phyloP scores from a whole-genome alignment of 2,888 invertebrate genomes.

The Polydrusus cervinus region DNA sequence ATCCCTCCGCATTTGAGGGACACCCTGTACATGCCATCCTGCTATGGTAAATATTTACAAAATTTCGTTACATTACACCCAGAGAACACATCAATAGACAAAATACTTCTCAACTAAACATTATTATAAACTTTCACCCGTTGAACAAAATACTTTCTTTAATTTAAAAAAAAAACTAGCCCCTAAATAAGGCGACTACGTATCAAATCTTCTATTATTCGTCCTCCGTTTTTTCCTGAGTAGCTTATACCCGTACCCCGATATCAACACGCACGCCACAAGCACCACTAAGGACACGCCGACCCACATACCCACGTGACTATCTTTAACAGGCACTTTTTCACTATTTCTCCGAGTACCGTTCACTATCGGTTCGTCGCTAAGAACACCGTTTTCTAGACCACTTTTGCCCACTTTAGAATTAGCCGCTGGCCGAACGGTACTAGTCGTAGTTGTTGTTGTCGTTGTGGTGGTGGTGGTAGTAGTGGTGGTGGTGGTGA shows the following conservation, averaged over 20 bases:
- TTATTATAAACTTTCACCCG: no score
- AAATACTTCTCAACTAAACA: no score
- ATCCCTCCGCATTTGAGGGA: no score
- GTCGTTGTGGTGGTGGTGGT: conserved; percentile 45
- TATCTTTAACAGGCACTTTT: neutral
- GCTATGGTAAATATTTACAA: no score
- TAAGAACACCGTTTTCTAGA: conserved; percentile 12
- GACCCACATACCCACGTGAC: conserved; percentile 52
- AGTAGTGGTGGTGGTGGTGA: conserved; percentile 51
- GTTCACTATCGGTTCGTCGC: conserved; percentile 39
- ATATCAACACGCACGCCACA: conserved; percentile 39
- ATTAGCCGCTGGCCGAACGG: neutral
- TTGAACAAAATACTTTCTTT: no score
- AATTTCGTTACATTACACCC: no score
- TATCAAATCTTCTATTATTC: conserved; percentile 58
- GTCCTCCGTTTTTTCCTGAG: conserved; percentile 43
- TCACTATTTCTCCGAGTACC: neutral
- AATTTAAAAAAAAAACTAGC: no score
- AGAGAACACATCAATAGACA: no score
- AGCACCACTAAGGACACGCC: conserved; percentile 53
- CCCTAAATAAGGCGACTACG: conserved; percentile 34
- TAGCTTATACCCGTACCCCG: conserved; percentile 39
- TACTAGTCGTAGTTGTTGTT: conserved; percentile 3
- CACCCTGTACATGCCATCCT: no score
- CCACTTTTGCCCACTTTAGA: no score